A percentile compares a stretch with the other conserved stretches of the same genome.
These are phyloP conservation scores for Cyphomyrus discorhynchus DNA, from an alignment of 2,113 vertebrate species.

Conservation along the genomic window DNA sequence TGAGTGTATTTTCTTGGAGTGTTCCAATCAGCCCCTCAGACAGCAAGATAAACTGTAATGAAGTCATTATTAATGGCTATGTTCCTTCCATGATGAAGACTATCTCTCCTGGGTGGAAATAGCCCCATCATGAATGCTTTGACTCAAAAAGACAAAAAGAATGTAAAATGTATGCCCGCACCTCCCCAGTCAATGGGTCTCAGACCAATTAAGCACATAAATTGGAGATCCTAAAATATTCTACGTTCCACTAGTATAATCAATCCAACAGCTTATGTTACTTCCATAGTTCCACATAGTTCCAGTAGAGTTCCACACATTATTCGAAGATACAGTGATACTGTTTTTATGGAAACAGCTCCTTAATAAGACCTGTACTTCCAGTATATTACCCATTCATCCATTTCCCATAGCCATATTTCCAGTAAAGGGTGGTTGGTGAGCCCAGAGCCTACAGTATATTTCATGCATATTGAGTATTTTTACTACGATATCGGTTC, in stretches of 20 bases:
- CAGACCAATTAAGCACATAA: not conserved
- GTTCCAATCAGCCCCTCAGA: not conserved
- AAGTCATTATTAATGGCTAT: not conserved
- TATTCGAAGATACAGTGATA: not conserved
- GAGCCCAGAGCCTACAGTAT: not conserved
- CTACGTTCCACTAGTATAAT: not conserved
- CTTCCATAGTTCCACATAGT: not conserved
- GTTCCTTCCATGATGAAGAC: not conserved
- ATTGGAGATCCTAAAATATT: not conserved
- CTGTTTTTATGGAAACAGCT: not conserved
- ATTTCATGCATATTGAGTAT: not conserved
- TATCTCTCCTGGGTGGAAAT: not conserved
- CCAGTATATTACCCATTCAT: not conserved
- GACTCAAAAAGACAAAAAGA: not conserved
- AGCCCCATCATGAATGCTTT: not conserved
- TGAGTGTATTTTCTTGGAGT: not conserved
- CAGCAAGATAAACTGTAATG: not conserved
- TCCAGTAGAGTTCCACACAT: not conserved
- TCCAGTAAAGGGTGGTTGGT: not conserved
- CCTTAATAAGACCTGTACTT: not conserved
- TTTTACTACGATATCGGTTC: not conserved
- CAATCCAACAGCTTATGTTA: not conserved
- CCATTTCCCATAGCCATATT: not conserved
- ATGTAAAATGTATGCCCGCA: not conserved
- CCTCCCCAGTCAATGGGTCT: not conserved